These are phyloP conservation scores for Lottia gigantea DNA, from an alignment of 2,888 invertebrate species.

Conservation along the genomic window DNA sequence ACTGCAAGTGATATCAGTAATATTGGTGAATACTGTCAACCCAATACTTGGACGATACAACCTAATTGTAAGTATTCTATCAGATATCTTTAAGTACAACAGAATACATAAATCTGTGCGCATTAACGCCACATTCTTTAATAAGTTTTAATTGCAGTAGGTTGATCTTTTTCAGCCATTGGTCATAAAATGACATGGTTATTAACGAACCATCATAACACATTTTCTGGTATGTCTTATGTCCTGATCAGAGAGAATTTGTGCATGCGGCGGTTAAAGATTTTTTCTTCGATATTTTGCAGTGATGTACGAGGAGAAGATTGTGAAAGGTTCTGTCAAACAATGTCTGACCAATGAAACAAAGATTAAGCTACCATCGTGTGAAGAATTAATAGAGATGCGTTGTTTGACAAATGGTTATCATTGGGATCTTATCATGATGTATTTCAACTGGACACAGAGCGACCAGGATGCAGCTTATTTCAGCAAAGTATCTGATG, in stretches of 20 bases:
- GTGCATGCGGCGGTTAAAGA: too few species aligned
- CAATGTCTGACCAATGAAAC: constrained; percentile 29
- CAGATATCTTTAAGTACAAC: not conserved
- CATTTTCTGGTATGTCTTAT: too few species aligned
- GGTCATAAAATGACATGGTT: too few species aligned
- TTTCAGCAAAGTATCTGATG: constrained; percentile 32
- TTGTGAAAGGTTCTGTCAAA: constrained; percentile 23
- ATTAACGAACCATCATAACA: too few species aligned
- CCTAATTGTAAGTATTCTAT: constrained; percentile 31
- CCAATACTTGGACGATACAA: constrained; percentile 32
- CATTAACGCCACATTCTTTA: too few species aligned
- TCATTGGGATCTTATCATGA: constrained; percentile 28
- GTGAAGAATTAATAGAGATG: constrained; percentile 29
- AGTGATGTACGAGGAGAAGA: constrained; percentile 27
- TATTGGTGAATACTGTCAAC: constrained; percentile 30
- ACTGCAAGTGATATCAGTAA: constrained; percentile 25
- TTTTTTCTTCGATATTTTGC: not conserved
- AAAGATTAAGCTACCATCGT: constrained; percentile 18
- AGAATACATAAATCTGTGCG: not conserved
- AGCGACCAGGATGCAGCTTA: constrained; percentile 32
- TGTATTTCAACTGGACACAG: constrained; percentile 34
- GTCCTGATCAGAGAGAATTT: too few species aligned
- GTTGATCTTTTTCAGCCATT: too few species aligned
- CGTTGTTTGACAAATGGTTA: constrained; percentile 28
- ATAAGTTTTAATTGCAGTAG: too few species aligned